Evolutionary conservation across 30 jellyfish, hydroid and myxozoan species (phyloP).

Genomic region (Morbakka virulenta): DNA sequence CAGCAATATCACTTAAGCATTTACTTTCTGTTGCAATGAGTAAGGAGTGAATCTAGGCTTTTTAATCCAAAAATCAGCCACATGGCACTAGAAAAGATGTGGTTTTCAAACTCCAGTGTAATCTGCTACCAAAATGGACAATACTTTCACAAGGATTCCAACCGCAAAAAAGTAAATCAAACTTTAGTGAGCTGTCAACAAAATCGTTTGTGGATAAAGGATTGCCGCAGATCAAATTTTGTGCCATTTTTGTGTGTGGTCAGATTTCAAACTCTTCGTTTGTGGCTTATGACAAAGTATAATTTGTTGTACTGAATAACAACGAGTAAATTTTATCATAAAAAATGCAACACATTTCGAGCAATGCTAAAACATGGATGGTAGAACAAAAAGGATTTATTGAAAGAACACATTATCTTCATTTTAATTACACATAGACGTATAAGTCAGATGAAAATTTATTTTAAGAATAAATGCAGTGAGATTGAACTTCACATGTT

Average conservation of each 20-base stretch:
- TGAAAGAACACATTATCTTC: too few species aligned
- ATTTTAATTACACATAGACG: background rate
- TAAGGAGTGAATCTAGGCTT: background rate
- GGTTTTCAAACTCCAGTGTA: background rate
- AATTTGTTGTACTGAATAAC: background rate
- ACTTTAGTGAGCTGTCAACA: background rate
- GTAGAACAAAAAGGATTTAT: too few species aligned
- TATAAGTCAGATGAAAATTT: background rate
- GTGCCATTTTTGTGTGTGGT: background rate
- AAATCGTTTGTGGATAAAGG: background rate
- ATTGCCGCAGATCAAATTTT: background rate
- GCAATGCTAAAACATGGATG: too few species aligned
- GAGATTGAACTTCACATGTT: too few species aligned
- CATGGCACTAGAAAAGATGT: background rate
- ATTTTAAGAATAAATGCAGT: background rate
- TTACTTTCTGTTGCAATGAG: background rate
- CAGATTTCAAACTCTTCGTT: background rate
- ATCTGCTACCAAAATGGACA: background rate
- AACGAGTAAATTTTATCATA: too few species aligned
- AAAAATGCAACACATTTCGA: too few species aligned
- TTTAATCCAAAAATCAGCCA: background rate
- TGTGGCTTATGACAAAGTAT: background rate
- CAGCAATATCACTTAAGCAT: too few species aligned
- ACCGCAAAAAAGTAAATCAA: background rate
- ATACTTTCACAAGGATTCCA: background rate